A percentile compares a stretch with the other conserved stretches of the same genome.
Evolutionary conservation across 2,113 vertebrate genomes (phyloP).

Genomic region (Globicephala melas): DNA sequence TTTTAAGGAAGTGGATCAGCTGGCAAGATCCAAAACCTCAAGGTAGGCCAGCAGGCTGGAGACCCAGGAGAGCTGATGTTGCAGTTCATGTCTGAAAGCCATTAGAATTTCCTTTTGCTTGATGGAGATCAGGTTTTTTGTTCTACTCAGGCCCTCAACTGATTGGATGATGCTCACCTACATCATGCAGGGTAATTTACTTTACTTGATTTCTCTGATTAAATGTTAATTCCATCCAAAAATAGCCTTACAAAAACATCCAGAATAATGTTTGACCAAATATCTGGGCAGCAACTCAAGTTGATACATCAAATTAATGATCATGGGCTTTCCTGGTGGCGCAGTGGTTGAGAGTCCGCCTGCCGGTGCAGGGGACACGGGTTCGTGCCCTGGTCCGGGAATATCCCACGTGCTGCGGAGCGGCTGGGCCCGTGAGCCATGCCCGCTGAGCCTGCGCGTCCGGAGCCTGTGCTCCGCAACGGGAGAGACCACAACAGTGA

Average conservation of each 20-base stretch:
- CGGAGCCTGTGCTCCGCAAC: too few relatives aligned
- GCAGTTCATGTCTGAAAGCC: background rate
- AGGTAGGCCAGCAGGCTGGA: fast-evolving
- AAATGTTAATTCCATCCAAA: background rate
- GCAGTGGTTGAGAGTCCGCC: too few relatives aligned
- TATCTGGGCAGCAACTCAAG: background rate
- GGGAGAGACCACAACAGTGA: too few relatives aligned
- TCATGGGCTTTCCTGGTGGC: background rate
- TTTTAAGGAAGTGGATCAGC: background rate
- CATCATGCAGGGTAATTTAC: background rate
- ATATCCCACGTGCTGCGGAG: fast-evolving
- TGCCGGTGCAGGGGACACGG: too few relatives aligned
- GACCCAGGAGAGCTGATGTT: background rate
- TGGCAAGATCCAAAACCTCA: background rate
- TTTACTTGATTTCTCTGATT: background rate
- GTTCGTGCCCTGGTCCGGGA: too few relatives aligned
- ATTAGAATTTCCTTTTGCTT: background rate
- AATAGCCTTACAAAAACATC: background rate
- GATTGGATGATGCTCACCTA: background rate
- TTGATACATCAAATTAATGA: background rate
- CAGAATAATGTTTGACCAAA: background rate
- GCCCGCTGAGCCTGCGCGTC: too few relatives aligned
- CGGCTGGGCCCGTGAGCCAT: too few relatives aligned
- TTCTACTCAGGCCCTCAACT: background rate
- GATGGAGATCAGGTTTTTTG: background rate